Base-by-base conservation (phyloP, 2,888 invertebrate species). In the Euproctis similis region DNA sequence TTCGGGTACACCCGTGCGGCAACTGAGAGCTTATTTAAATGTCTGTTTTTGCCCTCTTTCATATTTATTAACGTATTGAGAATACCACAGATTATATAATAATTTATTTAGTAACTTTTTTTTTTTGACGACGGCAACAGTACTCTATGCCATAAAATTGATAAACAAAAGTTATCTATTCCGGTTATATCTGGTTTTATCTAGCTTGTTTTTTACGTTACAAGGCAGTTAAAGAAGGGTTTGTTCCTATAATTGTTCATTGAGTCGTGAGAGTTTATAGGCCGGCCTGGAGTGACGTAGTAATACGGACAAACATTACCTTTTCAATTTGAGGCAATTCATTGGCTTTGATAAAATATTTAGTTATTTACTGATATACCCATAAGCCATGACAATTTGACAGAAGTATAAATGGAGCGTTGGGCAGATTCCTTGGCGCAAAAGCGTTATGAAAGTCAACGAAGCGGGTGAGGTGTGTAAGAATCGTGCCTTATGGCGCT, bases 261-360 rank as follows among this genome's bases (percentile, higher is more conserved):
- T 71, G 69, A 66, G 52, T 64, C 66, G 67, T 46, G 61, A 64
- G 61, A 76, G 71, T 78, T 77, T 78, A 78, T 77, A 63, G 70
- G 64, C 57, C 40, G 43, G 63, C 60, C 60, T 59, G 60, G 67
- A 72, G 71, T 74, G 74, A 77, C 68, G 62, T 61, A 60, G 73
- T 76, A 75, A 77, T 77, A 75, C 73, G 75, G 72, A 66, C 75
- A 77, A 78, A 76, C 74, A 78, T 76, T 77, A 72, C 74, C 78
- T 75, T 76, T 80, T 78, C 77, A 78, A 78, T 80, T 80, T 77
- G 77, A 57, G 42, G 63, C 76, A 74, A 80, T 80, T 78, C 76
- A 80, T 12, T 11, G 14, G 26, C 26, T 31, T 26, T 30, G 30
- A 27, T 27, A 36, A 34, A 29, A 23, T 32, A 25, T 13, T 22